These are phyloP conservation scores for Corticium candelabrum DNA, from an alignment of 37 sponge, comb jelly and placozoan species.

Conservation along the genomic window DNA sequence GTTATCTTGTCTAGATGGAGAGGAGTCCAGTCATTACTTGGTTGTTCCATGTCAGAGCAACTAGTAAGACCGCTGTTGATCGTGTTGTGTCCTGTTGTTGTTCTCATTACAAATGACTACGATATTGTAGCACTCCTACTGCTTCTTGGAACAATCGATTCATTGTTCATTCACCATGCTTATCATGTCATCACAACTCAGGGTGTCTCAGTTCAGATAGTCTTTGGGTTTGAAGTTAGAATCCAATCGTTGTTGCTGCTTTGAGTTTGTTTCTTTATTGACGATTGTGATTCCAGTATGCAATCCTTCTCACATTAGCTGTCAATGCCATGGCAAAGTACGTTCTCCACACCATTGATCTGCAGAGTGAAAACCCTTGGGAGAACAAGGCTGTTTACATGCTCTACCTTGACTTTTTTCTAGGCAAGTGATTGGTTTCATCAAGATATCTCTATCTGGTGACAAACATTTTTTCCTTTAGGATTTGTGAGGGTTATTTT, in stretches of 20 bases:
- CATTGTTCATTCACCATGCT: constrained; percentile 24
- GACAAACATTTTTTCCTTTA: constrained; percentile 6
- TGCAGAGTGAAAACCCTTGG: constrained; percentile 90
- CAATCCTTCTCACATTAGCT: constrained; percentile 67
- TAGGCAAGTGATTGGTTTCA: constrained; percentile 5
- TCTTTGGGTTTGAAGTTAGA: constrained; percentile 86
- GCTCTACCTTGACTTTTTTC: constrained; percentile 52
- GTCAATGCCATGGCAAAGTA: constrained; percentile 61
- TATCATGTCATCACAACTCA: constrained; percentile 19
- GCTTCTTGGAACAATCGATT: constrained; percentile 37
- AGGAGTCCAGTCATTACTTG: constrained; percentile 78
- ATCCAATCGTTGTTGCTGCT: not conserved
- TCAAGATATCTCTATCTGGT: not conserved
- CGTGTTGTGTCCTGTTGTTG: no score
- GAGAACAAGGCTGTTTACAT: constrained; percentile 95
- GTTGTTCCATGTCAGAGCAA: constrained; percentile 72
- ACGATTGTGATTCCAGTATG: constrained; percentile 55
- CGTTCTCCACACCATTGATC: constrained; percentile 84
- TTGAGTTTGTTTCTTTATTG: constrained; percentile 11
- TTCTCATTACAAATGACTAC: no score
- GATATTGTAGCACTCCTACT: constrained; percentile 37
- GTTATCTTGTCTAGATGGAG: constrained; percentile 81
- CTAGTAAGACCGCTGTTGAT: constrained; percentile 17
- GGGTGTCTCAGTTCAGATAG: constrained; percentile 78
- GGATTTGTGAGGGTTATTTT: constrained; percentile 55